Base-by-base conservation (phyloP, 2,888 invertebrate genomes). In the Elmis aenea region DNA sequence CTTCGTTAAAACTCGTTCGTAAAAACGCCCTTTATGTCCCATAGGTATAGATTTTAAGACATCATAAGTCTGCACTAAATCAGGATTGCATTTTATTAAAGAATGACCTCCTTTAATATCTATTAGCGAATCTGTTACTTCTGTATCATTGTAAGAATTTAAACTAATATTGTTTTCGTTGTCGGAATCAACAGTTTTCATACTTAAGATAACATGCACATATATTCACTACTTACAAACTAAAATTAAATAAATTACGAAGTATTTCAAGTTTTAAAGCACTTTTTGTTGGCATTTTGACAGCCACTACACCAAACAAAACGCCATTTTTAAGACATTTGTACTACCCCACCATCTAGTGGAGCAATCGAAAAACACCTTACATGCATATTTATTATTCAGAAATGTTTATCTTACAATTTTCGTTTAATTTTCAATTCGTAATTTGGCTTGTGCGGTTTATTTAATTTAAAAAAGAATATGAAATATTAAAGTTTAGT, bases 21-120 rank as follows among this genome's bases (percentile, higher is more conserved):
- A 57, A 30, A 48, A 50, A 11, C 48, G 48, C 12, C 51, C 51
- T 33, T 55, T 57, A 35, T 57, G 56, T 29, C 53, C 57, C 52
- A 56, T 48, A 16, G 51, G 48, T 13, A 38, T 36, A 13, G 50
- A 42, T 34, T 57, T 54, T 32, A 54, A 14, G 16, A 48, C 50
- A 32, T 48, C 45, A 27, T 48, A 50, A 32, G 48, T 52, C 38
- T 50, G 34, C 12, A 45, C 42, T 27, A 52, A 44, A 40, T 53
- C 49, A 25, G 45, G 33, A 38, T 46, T 50, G 35, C 53, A 53
- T 43, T 42, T 44, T 45, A 50, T 43, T 40, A 52, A 43, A 40
- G 29, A 39, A 28, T 44, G 42, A 38, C 45, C 43, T 44, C 46
- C 42, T 42, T 48, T 44, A 27, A 35, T 35, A 14, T 35, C 43